Percentiles rank a stretch among this genome's conserved stretches.
These are phyloP conservation scores for Agelas oroides DNA, from an alignment of 37 sponge, comb jelly and placozoan species.

Conservation along the genomic window DNA sequence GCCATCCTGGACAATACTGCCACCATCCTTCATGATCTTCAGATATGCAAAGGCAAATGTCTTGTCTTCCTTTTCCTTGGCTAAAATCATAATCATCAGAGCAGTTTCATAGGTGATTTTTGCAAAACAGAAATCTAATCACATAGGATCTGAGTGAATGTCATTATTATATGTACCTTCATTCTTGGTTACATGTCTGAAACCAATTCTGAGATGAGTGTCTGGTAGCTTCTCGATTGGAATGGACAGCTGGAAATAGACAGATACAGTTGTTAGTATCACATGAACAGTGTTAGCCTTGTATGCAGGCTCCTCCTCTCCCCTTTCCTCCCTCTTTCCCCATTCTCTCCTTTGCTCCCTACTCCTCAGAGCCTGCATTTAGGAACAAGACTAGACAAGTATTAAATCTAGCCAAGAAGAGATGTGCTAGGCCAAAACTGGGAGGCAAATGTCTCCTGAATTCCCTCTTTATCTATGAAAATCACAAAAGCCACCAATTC, in stretches of 20 bases:
- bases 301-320: neutral
- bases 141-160: no score
- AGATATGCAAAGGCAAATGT: conserved; percentile 80
- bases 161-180: conserved; percentile 41
- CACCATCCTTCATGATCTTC: conserved; percentile 76
- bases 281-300: neutral
- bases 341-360: no score
- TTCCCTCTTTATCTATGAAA: no score
- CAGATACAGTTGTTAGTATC: neutral
- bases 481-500: no score
- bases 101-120: neutral
- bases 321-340: no score
- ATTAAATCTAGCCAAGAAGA: no score
- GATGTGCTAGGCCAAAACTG: no score
- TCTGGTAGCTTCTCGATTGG: conserved; percentile 58
- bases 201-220: conserved; percentile 70
- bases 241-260: conserved; percentile 48
- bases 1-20: conserved; percentile 76
- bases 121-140: neutral
- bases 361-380: no score
- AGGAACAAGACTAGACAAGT: no score
- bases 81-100: no score
- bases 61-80: conserved; percentile 73
- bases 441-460: no score
- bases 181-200: conserved; percentile 82